phyloP scores from a whole-genome alignment of 2,797 vertebrate genomes.

The Acanthis flammea region DNA sequence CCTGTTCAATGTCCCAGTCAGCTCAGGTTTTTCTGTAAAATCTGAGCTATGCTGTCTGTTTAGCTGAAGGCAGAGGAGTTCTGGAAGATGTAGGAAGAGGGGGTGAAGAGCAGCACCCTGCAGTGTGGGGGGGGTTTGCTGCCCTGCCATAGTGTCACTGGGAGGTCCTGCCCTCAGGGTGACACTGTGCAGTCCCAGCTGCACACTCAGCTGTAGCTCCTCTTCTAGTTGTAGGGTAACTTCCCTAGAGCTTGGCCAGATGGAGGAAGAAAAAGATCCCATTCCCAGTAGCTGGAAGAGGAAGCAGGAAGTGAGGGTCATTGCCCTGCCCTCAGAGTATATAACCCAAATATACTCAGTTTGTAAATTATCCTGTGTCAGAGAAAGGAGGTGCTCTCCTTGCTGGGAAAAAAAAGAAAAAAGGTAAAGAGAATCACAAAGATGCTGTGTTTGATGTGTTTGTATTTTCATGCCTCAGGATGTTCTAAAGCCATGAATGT shows the following conservation, averaged over 20 bases:
- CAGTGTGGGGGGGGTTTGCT: background rate
- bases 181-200: background rate
- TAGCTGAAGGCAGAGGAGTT: background rate
- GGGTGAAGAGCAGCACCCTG: accelerated
- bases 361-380: background rate
- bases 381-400: background rate
- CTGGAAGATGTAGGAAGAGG: background rate
- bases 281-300: background rate
- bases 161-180: background rate
- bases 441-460: background rate
- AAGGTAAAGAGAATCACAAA: background rate
- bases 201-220: background rate
- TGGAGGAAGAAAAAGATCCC: accelerated
- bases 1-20: accelerated
- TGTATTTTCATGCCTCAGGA: background rate
- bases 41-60: background rate
- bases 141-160: background rate
- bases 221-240: background rate
- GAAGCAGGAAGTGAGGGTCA: background rate
- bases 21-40: background rate
- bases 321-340: background rate
- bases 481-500: background rate
- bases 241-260: background rate
- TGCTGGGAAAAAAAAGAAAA: background rate
- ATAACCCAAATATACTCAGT: background rate